Percentiles rank a stretch among this genome's conserved stretches.
phyloP scores from a whole-genome alignment of 2,888 invertebrate species.

The Clitarchus hookeri region DNA sequence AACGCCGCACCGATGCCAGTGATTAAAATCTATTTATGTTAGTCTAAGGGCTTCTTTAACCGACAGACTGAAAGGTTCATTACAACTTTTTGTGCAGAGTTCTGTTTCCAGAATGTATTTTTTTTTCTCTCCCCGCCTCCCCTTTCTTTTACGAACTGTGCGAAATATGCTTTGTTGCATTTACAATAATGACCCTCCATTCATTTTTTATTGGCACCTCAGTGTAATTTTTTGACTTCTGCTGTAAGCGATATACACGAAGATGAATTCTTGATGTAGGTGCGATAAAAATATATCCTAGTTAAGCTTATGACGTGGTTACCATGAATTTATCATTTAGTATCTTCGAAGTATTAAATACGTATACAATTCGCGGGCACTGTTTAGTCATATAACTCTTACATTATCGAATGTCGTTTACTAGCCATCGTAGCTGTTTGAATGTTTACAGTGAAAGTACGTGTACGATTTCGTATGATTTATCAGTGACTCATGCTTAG shows the following conservation, averaged over 20 bases:
- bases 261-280: background rate
- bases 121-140: background rate
- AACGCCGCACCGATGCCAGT: background rate
- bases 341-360: no score
- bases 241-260: background rate
- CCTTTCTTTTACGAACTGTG: background rate
- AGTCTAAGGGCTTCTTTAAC: background rate
- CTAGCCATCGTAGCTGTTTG: no score
- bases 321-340: no score
- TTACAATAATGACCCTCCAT: background rate
- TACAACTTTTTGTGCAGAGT: background rate
- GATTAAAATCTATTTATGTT: conserved; percentile 4
- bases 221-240: background rate
- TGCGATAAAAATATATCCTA: no score
- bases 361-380: no score
- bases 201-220: background rate
- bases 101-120: background rate
- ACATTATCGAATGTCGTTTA: no score
- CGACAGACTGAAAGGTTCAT: background rate
- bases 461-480: no score
- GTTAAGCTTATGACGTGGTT: no score
- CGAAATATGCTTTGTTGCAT: conserved; percentile 7
- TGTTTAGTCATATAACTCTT: no score
- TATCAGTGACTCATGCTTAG: no score
- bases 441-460: no score